phyloP scores from a whole-genome alignment of 23 tunicate species.

The Aplidium turbinatum region DNA sequence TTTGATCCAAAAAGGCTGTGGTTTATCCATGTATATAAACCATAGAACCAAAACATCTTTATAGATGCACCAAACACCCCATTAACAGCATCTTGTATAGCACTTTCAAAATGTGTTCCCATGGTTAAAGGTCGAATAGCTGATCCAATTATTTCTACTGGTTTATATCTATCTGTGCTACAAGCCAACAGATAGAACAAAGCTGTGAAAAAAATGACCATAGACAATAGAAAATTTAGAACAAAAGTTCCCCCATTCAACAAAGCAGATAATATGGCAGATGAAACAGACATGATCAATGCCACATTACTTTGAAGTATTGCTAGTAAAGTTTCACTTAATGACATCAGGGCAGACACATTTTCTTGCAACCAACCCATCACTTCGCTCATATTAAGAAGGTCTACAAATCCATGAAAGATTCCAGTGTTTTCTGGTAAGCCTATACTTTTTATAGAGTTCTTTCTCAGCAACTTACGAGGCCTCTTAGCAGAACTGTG shows the following conservation, averaged over 20 bases:
- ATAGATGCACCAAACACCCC: constrained; percentile 92
- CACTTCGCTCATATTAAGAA: constrained; percentile 64
- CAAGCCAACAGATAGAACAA: constrained; percentile 69
- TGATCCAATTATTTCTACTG: constrained; percentile 64
- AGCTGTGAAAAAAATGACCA: constrained; percentile 76
- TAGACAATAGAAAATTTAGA: constrained; percentile 66
- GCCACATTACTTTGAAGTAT: constrained; percentile 64
- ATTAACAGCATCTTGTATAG: constrained; percentile 75
- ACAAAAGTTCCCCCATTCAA: constrained; percentile 76
- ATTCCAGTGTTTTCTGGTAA: constrained; percentile 11
- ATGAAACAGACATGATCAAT: constrained; percentile 48
- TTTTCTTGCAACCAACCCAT: constrained; percentile 66
- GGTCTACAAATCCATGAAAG: constrained; percentile 48
- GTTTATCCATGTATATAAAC: constrained; percentile 90
- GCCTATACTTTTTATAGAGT: background rate
- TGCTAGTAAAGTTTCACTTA: constrained; percentile 54
- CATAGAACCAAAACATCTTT: constrained; percentile 92
- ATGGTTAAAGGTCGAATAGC: constrained; percentile 27
- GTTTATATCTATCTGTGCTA: constrained; percentile 70
- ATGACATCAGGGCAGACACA: constrained; percentile 56
- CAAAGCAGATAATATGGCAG: constrained; percentile 45
- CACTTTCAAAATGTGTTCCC: constrained; percentile 52
- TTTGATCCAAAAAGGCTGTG: constrained; percentile 73
- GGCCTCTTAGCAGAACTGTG: constrained; percentile 35
- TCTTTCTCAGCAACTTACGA: constrained; percentile 2